These are phyloP conservation scores for Drosophila tropicalis DNA, from an alignment of 1,140 invertebrate species.

Conservation along the genomic window DNA sequence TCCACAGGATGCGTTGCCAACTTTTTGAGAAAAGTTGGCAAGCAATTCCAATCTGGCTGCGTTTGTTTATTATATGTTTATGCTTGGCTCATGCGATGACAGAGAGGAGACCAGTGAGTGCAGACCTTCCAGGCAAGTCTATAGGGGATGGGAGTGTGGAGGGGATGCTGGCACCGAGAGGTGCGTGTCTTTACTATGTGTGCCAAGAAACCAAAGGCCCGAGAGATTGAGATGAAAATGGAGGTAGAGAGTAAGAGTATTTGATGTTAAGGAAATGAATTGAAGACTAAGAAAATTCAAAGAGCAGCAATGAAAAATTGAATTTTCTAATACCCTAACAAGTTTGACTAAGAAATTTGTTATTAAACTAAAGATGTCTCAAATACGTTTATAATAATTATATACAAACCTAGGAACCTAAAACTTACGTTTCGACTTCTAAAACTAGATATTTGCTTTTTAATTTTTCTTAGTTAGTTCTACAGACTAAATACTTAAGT, in stretches of 20 bases:
- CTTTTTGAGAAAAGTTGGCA: conserved; percentile 63
- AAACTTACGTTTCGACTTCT: no score
- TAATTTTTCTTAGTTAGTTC: no score
- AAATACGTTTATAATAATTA: no score
- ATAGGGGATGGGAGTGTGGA: background rate
- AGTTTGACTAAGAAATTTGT: no score
- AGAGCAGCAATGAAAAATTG: background rate
- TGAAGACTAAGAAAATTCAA: background rate
- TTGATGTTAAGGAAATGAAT: conserved; percentile 5
- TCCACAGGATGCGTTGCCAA: conserved; percentile 76
- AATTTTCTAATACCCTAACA: conserved; percentile 19
- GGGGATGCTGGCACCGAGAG: background rate
- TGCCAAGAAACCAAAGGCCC: background rate
- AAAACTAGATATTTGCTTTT: no score
- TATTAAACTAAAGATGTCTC: no score
- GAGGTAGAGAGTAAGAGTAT: background rate
- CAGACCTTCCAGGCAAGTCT: conserved; percentile 6
- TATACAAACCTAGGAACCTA: no score
- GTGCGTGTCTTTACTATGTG: conserved; percentile 1
- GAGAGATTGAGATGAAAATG: conserved; percentile 24
- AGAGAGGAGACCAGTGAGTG: background rate
- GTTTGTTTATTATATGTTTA: conserved; percentile 69
- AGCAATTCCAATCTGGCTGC: conserved; percentile 40
- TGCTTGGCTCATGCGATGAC: conserved; percentile 35
- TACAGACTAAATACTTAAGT: no score